Percentiles rank a stretch among this genome's conserved stretches.
phyloP scores from a whole-genome alignment of 2,797 vertebrate genomes.

The Phrynocephalus guinanensis region DNA sequence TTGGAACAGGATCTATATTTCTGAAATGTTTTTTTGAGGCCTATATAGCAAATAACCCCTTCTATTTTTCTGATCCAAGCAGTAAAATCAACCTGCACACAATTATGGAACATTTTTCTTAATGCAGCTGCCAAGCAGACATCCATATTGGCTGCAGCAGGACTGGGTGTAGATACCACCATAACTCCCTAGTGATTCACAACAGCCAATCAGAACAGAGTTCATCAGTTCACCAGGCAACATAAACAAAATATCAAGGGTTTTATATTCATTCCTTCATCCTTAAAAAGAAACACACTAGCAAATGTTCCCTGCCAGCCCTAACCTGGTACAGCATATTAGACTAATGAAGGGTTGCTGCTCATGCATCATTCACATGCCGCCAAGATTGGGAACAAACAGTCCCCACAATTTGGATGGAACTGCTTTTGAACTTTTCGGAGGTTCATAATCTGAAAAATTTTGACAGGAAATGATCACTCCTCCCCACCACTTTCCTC shows the following conservation, averaged over 20 bases:
- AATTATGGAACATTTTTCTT: slow-evolving; percentile 57
- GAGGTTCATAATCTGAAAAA: slow-evolving; percentile 59
- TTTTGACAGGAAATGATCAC: slow-evolving; percentile 61
- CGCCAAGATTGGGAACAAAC: slow-evolving; percentile 73
- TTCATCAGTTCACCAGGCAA: slow-evolving; percentile 69
- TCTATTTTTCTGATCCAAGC: slow-evolving; percentile 39
- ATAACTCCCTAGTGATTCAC: slow-evolving; percentile 68
- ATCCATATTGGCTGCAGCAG: slow-evolving; percentile 66
- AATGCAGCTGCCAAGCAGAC: slow-evolving; percentile 66
- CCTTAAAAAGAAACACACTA: slow-evolving; percentile 61
- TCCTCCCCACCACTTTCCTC: slow-evolving; percentile 10
- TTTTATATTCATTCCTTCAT: slow-evolving; percentile 62
- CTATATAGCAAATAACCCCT: slow-evolving; percentile 12
- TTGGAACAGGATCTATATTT: not conserved
- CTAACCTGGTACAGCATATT: slow-evolving; percentile 71
- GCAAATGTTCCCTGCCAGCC: slow-evolving; percentile 51
- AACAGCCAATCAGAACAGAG: slow-evolving; percentile 60
- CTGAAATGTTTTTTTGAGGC: not conserved
- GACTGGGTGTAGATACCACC: slow-evolving; percentile 65
- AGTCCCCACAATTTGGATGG: slow-evolving; percentile 66
- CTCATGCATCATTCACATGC: slow-evolving; percentile 70
- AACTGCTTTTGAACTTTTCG: slow-evolving; percentile 59
- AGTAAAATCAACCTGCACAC: slow-evolving; percentile 46
- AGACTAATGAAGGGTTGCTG: slow-evolving; percentile 69
- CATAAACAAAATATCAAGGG: slow-evolving; percentile 67